Base-by-base conservation (phyloP, 2,888 invertebrate genomes). In the Quadroppia sp. region DNA sequence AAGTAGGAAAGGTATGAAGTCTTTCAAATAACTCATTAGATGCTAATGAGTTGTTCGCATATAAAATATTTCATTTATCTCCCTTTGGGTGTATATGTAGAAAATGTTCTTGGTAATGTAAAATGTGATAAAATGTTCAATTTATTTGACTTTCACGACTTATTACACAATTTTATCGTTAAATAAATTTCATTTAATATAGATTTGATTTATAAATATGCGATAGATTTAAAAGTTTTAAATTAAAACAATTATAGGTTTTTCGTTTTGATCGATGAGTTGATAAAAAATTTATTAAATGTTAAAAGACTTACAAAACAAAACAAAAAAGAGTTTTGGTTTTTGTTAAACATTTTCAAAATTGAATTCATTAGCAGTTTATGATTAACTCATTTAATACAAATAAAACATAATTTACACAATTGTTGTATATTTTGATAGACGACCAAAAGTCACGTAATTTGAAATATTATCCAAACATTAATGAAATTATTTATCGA, bases 1-100 rank as follows among this genome's bases (percentile, higher is more conserved):
- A 92, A 78, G 90, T 90, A 78, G 87, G 91, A 1, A 91, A 92
- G 84, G 83, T 83, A 78, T 77, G 76, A 73, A 32, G 32, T 23
- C 30, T 42, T 50, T 50, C 1, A 50, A 13, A 13, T 17, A 45
- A 45, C 15, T 45, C 45, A 45, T 45, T n/a, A n/a, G n/a, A n/a
- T n/a, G n/a, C n/a, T n/a, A n/a, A n/a, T n/a, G n/a, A n/a, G n/a
- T n/a, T n/a, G n/a, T n/a, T n/a, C n/a, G n/a, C n/a, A n/a, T n/a
- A n/a, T n/a, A n/a, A n/a, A n/a, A n/a, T n/a, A n/a, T n/a, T n/a
- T n/a, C n/a, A n/a, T n/a, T n/a, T n/a, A n/a, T n/a, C n/a, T n/a
- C n/a, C n/a, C n/a, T n/a, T n/a, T n/a, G n/a, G n/a, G n/a, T n/a
- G n/a, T n/a, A n/a, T n/a, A n/a, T n/a, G n/a, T n/a, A n/a, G n/a